Evolutionary conservation across 2,888 invertebrate species (phyloP).

Genomic region (Sminthurinus aureus): DNA sequence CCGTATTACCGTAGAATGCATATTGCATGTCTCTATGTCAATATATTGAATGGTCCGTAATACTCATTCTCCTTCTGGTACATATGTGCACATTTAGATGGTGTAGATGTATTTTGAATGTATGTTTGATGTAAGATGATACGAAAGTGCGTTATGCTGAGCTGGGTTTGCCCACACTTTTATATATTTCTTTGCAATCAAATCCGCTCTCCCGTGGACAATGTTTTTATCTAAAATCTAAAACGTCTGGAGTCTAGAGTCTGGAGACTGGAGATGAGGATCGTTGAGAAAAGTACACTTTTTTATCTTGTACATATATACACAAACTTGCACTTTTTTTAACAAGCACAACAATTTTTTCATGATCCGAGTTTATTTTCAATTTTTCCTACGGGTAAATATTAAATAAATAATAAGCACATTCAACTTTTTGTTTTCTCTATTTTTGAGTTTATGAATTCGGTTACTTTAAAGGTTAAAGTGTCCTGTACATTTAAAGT

Average conservation of each 20-base stretch:
- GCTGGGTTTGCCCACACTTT: too few relatives aligned
- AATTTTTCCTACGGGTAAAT: background rate
- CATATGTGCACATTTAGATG: background rate
- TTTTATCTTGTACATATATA: background rate
- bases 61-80: background rate
- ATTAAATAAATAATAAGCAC: too few relatives aligned
- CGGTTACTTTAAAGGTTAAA: too few relatives aligned
- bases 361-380: background rate
- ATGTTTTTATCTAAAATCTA: background rate
- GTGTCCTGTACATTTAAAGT: too few relatives aligned
- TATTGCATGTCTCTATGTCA: background rate
- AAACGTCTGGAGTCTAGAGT: background rate
- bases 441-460: too few relatives aligned
- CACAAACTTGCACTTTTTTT: background rate
- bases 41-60: background rate
- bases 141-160: too few relatives aligned
- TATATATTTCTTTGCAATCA: background rate
- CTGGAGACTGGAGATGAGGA: background rate
- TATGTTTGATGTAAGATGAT: too few relatives aligned
- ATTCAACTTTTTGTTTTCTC: too few relatives aligned
- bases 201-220: slow-evolving; percentile 7
- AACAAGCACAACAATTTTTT: slow-evolving; percentile 23
- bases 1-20: background rate
- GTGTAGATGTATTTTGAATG: background rate
- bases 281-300: background rate